A percentile compares a stretch with the other conserved stretches of the same genome.
Evolutionary conservation across 2,888 invertebrate species (phyloP).

Genomic region (Epistrophella euchroma): DNA sequence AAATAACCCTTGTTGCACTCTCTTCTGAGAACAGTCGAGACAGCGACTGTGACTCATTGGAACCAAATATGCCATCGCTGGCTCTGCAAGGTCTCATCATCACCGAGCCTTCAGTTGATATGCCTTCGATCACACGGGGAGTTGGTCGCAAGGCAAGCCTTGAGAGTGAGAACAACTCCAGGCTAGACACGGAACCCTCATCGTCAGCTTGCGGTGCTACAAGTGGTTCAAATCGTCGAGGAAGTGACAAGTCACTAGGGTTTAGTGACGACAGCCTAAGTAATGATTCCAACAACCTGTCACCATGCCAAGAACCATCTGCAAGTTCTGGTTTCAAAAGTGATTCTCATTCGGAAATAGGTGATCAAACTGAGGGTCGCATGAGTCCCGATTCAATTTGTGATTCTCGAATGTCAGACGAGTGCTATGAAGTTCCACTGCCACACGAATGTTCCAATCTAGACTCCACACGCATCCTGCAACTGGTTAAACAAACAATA

Average conservation of each 20-base stretch:
- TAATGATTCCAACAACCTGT: conserved; percentile 86
- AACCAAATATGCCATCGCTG: conserved; percentile 84
- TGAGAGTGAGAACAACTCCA: conserved; percentile 85
- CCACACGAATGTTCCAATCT: conserved; percentile 92
- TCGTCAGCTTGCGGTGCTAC: conserved; percentile 57
- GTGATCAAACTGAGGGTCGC: conserved; percentile 84
- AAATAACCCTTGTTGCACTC: conserved; percentile 90
- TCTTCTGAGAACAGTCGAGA: conserved; percentile 90
- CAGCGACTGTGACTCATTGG: conserved; percentile 88
- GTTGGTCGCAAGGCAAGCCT: conserved; percentile 89
- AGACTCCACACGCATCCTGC: conserved; percentile 91
- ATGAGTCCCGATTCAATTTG: conserved; percentile 83
- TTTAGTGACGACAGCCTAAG: conserved; percentile 91
- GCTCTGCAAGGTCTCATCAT: conserved; percentile 86
- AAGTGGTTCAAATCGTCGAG: conserved; percentile 85
- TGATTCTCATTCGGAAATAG: conserved; percentile 85
- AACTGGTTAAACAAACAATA: conserved; percentile 91
- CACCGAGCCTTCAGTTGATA: conserved; percentile 89
- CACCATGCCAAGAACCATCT: conserved; percentile 85
- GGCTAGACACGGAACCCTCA: conserved; percentile 71
- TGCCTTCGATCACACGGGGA: conserved; percentile 92
- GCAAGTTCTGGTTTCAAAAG: conserved; percentile 87
- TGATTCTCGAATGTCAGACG: conserved; percentile 83
- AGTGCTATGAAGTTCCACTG: conserved; percentile 89
- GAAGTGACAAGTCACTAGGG: conserved; percentile 88